Conservation (phyloP, 2,113 vertebrate species). For the Muscicapa adusta region DNA sequence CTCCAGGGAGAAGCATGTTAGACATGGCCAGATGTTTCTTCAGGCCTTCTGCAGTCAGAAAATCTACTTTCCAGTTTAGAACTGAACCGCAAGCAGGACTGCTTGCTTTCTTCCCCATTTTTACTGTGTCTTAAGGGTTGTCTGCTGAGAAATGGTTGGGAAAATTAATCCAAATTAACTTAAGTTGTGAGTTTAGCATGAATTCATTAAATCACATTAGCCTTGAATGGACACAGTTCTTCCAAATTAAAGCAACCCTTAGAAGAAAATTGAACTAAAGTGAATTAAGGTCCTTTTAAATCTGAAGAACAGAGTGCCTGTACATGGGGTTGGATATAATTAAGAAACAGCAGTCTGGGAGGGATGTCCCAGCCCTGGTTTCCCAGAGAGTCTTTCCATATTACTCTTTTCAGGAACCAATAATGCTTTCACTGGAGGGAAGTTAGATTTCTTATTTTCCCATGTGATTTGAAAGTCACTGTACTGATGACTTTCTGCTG, state of each 20-base stretch:
- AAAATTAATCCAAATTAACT: conserved; percentile 63
- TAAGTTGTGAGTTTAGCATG: conserved; percentile 50
- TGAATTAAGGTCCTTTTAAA: conserved; percentile 53
- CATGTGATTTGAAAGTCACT: neutral
- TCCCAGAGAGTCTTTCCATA: neutral
- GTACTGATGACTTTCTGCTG: neutral
- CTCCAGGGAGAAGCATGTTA: neutral
- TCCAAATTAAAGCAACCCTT: conserved; percentile 47
- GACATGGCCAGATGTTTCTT: neutral
- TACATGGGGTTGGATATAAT: conserved; percentile 17
- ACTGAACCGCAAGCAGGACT: neutral
- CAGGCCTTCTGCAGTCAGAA: neutral
- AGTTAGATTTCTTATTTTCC: neutral
- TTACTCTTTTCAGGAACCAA: neutral
- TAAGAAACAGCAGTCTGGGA: conserved; percentile 23
- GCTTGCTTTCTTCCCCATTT: neutral
- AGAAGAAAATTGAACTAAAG: conserved; percentile 54
- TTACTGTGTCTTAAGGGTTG: neutral
- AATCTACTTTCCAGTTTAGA: neutral
- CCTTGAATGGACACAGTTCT: conserved; percentile 52
- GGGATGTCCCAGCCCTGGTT: neutral
- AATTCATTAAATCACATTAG: conserved; percentile 63
- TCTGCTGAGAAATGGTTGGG: neutral
- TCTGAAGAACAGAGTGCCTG: conserved; percentile 24
- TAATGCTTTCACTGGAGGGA: neutral